These are phyloP conservation scores for Telenomus remus DNA, from an alignment of 1,140 invertebrate genomes.

Conservation along the genomic window DNA sequence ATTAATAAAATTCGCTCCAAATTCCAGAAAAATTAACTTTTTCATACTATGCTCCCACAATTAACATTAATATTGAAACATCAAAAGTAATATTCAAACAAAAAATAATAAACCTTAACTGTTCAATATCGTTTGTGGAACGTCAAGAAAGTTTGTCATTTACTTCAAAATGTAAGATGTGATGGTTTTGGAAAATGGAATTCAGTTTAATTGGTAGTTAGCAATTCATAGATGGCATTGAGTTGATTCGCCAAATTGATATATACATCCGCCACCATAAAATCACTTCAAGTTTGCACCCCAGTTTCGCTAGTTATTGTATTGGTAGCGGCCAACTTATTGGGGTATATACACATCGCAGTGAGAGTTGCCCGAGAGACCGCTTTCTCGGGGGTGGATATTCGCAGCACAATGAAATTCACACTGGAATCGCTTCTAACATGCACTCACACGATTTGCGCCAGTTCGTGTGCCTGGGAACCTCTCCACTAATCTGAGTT, in stretches of 20 bases:
- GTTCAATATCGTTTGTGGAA: no score
- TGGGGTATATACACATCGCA: conserved; percentile 20
- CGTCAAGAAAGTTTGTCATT: no score
- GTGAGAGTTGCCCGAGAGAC: conserved; percentile 27
- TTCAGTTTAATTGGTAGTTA: conserved; percentile 41
- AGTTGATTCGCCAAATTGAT: conserved; percentile 54
- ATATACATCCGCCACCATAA: conserved; percentile 66
- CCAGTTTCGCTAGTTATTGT: conserved; percentile 37
- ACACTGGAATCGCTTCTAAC: conserved; percentile 69
- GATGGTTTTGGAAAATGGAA: neutral
- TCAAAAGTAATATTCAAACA: no score
- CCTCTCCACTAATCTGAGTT: conserved; percentile 69
- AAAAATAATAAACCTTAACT: no score
- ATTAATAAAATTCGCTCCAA: no score
- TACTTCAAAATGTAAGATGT: no score
- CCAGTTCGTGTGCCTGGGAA: conserved; percentile 67
- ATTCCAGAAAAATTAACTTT: no score
- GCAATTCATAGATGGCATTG: conserved; percentile 19
- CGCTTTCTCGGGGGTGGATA: conserved; percentile 48
- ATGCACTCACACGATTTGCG: conserved; percentile 72
- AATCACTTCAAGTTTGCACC: conserved; percentile 61
- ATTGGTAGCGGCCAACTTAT: conserved; percentile 37
- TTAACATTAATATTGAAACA: no score
- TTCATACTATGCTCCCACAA: no score
- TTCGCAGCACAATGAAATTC: conserved; percentile 67